Evolutionary conservation across 2,797 vertebrate genomes (phyloP), one percentile per base, ranked within the genome.

Genomic region (Miichthys miiuy): DNA sequence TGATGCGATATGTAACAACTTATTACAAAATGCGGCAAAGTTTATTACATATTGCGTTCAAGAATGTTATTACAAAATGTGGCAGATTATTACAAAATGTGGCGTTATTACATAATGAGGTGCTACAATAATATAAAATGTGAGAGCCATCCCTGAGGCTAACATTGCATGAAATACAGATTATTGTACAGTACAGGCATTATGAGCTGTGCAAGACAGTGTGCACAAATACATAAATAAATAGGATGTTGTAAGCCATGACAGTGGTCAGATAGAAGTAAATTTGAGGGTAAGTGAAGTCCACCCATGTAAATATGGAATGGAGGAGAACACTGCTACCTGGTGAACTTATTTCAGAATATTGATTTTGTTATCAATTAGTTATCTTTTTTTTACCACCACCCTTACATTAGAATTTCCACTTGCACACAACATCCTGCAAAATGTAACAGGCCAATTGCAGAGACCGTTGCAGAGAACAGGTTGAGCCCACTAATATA

Each of bases 151-250:
- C 18, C 25, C 50, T 68, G 27, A 48, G n/a, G 48, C 42, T 56
- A 34, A 51, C 18, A 25, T 23, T 30, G 30, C 54, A 65, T 54
- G 6, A 47, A 52, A 69, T 58, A 64, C 21, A 56, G 13, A 42
- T 48, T n/a, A 3, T 16, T 66, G 68, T 47, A 25, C 38, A 34
- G 57, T 47, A 25, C 38, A 34, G 57, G 54, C 14, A 46, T 58
- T 54, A 30, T 61, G 48, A 75, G n/a, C 54, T 41, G n/a, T 73
- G 30, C 44, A 51, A 44, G 61, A 21, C 44, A 57, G 51, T 27
- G n/a, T 23, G 0, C 50, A 51, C 21, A 63, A 34, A 75, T 42
- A 30, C 41, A 48, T 17, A 63, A 34, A 75, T 42, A 30, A 41
- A 48, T 17, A 17, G 20, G 20, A 57, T 55, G 8, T 16, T 60